Base-by-base conservation (phyloP, 2,113 vertebrate species). In the Gambusia holbrooki region DNA sequence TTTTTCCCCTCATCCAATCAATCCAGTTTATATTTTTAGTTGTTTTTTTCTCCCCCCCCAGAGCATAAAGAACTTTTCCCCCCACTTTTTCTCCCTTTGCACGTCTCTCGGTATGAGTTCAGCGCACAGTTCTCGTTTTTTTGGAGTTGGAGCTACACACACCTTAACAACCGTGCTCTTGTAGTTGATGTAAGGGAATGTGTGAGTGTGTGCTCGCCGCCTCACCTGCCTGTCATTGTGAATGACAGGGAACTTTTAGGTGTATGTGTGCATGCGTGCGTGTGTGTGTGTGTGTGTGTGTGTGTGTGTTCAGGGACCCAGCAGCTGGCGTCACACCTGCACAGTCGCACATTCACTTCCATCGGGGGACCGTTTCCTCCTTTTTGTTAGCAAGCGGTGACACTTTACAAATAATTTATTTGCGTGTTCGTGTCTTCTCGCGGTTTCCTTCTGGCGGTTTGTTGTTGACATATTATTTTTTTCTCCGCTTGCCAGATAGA, bases 251-350 rank as follows among this genome's bases (percentile, higher is more conserved):
- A 88, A 83, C 40, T 42, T 42, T 42, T 42, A 14, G 4, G 13
- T 74, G 79, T 64, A 65, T 37, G 62, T 58, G 22, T 3, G 51
- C 3, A 6, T 8, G 51, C 9, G 51, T 9, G 17, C 11, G 51
- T n/a, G 51, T 54, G 40, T 58, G 69, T 37, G 7, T 48, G n/a
- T 11, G 67, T 64, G 60, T 93, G 89, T 92, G 83, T 93, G 69
- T 51, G 76, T 78, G 83, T 73, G 80, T 61, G 64, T 82, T 80
- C 77, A 62, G 73, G 85, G 88, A 81, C 79, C 74, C 86, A 87
- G 85, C 92, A 92, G 89, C 90, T 93, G 93, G 88, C 73, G 91
- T 86, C 86, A 88, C 92, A 93, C 91, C 90, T 92, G 89, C 90
- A 90, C 87, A 87, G 73, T 85, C 74, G 61, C 83, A 81, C 79